phyloP scores from a whole-genome alignment of 2,113 vertebrate species.

The Campylomormyrus tamandua region DNA sequence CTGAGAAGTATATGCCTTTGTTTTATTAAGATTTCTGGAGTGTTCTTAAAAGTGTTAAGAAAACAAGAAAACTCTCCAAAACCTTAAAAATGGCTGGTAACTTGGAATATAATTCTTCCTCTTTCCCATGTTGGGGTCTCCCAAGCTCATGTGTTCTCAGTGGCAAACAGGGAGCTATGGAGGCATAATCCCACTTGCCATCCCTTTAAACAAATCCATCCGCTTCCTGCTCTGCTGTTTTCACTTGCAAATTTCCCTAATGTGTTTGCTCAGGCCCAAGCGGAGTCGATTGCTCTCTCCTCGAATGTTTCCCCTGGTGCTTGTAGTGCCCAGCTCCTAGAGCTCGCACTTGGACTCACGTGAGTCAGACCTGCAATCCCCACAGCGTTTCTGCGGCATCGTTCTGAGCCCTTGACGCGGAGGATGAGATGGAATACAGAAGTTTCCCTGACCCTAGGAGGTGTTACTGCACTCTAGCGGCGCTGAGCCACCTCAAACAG shows the following conservation, averaged over 20 bases:
- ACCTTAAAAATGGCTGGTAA: slow-evolving; percentile 18
- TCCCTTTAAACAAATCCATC: slow-evolving; percentile 58
- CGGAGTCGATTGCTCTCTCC: slow-evolving; percentile 51
- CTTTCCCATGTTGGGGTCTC: slow-evolving; percentile 24
- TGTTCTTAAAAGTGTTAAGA: not conserved
- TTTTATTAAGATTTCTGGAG: not conserved
- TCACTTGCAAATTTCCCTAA: slow-evolving; percentile 69
- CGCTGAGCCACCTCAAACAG: not conserved
- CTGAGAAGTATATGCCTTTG: not conserved
- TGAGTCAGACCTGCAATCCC: slow-evolving; percentile 41
- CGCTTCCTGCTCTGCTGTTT: slow-evolving; percentile 54
- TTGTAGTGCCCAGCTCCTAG: slow-evolving; percentile 47
- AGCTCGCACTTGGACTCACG: slow-evolving; percentile 41
- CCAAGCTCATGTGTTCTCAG: slow-evolving; percentile 45
- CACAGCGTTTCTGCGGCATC: not conserved
- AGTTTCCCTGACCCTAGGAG: not conserved
- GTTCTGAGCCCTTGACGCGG: not conserved
- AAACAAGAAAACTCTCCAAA: not conserved
- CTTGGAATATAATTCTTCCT: slow-evolving; percentile 23
- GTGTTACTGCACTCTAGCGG: not conserved
- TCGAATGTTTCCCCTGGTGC: slow-evolving; percentile 68
- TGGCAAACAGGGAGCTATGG: slow-evolving; percentile 50
- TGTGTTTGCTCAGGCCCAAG: slow-evolving; percentile 62
- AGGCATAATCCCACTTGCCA: slow-evolving; percentile 55
- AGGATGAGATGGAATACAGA: not conserved